Evolutionary conservation across 2,888 invertebrate genomes (phyloP).

Genomic region (Drosophila anceps): DNA sequence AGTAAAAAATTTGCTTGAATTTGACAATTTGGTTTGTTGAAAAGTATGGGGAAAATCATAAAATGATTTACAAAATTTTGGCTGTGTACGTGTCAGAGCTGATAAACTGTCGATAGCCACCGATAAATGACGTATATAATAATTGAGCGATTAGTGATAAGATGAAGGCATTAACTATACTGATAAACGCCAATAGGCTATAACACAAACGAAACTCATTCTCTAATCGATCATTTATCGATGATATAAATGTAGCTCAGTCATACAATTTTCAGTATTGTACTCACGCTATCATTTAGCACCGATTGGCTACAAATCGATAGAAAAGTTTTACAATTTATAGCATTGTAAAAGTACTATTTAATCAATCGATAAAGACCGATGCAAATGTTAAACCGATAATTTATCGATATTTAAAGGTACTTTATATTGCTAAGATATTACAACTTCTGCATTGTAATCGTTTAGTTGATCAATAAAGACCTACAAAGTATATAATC

Average conservation of each 20-base stretch:
- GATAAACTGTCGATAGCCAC: slow-evolving; percentile 28
- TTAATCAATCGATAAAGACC: not conserved
- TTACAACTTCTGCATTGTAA: too few relatives aligned
- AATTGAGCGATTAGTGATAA: slow-evolving; percentile 8
- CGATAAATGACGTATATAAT: not conserved
- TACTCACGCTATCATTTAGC: not conserved
- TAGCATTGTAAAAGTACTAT: not conserved
- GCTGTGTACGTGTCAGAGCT: slow-evolving; percentile 2
- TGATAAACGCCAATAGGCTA: too few relatives aligned
- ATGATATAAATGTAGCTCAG: too few relatives aligned
- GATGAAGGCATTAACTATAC: too few relatives aligned
- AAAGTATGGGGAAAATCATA: slow-evolving; percentile 11
- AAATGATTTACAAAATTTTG: slow-evolving; percentile 11
- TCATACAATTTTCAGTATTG: not conserved
- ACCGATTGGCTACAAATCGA: not conserved
- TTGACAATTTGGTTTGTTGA: slow-evolving; percentile 8
- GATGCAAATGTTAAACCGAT: not conserved
- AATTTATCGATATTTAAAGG: too few relatives aligned
- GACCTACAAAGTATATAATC: not conserved
- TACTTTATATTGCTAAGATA: too few relatives aligned
- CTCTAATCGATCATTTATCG: too few relatives aligned
- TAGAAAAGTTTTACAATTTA: too few relatives aligned
- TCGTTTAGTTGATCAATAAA: too few relatives aligned
- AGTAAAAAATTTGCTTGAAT: not conserved
- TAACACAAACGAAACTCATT: too few relatives aligned